These are phyloP conservation scores for Chitala chitala DNA, from an alignment of 2,113 vertebrate species.

Conservation along the genomic window DNA sequence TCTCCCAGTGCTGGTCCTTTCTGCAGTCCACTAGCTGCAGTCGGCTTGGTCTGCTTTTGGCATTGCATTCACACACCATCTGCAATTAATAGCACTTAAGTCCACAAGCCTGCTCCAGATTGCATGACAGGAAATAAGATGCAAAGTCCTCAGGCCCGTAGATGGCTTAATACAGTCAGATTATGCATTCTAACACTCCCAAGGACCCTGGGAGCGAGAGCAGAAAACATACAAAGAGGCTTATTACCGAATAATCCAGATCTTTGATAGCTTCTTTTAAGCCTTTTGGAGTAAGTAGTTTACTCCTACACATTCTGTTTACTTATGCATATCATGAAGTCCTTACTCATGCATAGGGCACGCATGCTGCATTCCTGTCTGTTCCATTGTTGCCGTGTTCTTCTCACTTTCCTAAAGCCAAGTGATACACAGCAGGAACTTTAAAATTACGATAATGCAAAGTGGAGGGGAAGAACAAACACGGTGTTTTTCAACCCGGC, in stretches of 20 bases:
- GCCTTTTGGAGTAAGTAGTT: conserved; percentile 36
- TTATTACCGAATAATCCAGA: conserved; percentile 34
- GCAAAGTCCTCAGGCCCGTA: conserved; percentile 22
- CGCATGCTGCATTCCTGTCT: conserved; percentile 35
- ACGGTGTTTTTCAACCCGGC: conserved; percentile 27
- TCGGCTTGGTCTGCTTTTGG: neutral
- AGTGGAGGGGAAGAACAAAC: conserved; percentile 42
- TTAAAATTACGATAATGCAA: conserved; percentile 49
- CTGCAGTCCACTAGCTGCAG: neutral
- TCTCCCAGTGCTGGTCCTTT: neutral
- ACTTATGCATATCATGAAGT: neutral
- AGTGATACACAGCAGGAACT: conserved; percentile 51
- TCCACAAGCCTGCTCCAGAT: conserved; percentile 31
- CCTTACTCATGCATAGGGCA: neutral
- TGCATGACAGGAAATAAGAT: conserved; percentile 22
- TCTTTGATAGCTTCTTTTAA: conserved; percentile 41
- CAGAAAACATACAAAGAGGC: conserved; percentile 26
- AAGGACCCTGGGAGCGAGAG: conserved; percentile 26
- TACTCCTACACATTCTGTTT: too few species aligned
- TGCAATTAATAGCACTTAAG: conserved; percentile 35
- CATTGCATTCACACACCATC: conserved; percentile 25
- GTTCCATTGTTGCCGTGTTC: conserved; percentile 31
- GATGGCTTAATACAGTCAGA: conserved; percentile 37
- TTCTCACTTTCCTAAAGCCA: conserved; percentile 37
- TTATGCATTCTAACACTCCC: conserved; percentile 37